Conservation (phyloP, 2,797 vertebrate species). For the Ciconia nigra region DNA sequence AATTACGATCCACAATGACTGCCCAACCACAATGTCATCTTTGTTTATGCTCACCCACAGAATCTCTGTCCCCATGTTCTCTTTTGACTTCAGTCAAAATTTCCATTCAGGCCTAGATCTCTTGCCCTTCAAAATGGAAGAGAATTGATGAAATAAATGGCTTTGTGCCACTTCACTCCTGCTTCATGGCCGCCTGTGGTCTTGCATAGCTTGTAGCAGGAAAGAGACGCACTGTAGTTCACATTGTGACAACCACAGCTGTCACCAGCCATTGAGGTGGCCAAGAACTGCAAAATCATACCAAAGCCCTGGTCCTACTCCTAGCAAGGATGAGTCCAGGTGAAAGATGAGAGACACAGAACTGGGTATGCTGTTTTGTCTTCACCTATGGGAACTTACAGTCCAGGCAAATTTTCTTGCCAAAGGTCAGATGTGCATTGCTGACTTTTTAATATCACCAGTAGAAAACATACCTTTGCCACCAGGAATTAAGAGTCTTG, state of each 20-base stretch:
- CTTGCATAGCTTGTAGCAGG: background rate
- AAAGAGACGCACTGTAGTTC: background rate
- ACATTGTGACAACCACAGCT: background rate
- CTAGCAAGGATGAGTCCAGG: background rate
- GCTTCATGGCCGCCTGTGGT: background rate
- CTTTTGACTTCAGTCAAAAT: background rate
- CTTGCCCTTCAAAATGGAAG: background rate
- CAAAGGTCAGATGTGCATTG: background rate
- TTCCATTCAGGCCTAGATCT: background rate
- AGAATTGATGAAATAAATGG: background rate
- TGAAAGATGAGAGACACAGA: background rate
- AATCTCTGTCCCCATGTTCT: background rate
- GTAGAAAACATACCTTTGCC: background rate
- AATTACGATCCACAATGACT: background rate
- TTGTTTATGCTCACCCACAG: background rate
- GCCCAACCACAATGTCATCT: background rate
- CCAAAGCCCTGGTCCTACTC: background rate
- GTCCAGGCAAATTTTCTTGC: background rate
- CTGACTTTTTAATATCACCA: background rate
- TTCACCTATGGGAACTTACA: accelerated
- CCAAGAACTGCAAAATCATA: background rate
- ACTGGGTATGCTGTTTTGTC: background rate
- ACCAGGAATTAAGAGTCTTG: background rate
- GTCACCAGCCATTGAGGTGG: background rate
- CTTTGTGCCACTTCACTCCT: background rate